These are phyloP conservation scores for Cyclura pinguis DNA, from an alignment of 2,797 vertebrate species.

Conservation along the genomic window DNA sequence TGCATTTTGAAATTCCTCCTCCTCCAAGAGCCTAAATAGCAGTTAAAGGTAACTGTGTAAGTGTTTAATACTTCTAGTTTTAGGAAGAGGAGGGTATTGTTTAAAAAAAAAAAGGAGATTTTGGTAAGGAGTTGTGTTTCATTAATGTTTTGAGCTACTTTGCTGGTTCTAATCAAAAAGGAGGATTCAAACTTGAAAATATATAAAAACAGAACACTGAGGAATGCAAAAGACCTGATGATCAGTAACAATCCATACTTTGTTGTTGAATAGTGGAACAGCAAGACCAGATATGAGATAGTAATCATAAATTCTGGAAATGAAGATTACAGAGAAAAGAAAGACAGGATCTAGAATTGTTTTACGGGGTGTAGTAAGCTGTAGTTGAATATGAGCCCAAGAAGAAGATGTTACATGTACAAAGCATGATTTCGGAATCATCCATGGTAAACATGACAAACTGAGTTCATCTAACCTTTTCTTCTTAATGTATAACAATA, in stretches of 20 bases:
- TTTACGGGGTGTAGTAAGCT: background rate
- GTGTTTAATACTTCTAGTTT: no score
- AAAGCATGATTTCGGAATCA: background rate
- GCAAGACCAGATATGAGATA: no score
- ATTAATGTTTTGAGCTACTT: background rate
- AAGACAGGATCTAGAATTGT: background rate
- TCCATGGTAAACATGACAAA: background rate
- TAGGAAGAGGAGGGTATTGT: no score
- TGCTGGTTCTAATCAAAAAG: background rate
- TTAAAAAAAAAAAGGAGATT: background rate
- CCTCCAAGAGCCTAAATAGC: background rate
- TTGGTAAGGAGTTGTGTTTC: background rate
- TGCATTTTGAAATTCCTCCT: no score
- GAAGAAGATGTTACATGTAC: background rate
- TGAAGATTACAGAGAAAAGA: background rate
- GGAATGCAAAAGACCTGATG: background rate
- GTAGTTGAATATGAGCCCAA: background rate
- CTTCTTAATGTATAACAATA: background rate
- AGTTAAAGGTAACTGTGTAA: background rate
- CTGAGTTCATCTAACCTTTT: background rate
- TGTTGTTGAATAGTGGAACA: background rate
- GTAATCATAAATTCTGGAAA: background rate
- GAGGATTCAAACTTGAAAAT: background rate
- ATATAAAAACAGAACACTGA: background rate
- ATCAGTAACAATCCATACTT: background rate